A percentile compares a stretch with the other conserved stretches of the same genome.
phyloP scores from a whole-genome alignment of 2,888 invertebrate species.

The Sarcophaga subvicina region DNA sequence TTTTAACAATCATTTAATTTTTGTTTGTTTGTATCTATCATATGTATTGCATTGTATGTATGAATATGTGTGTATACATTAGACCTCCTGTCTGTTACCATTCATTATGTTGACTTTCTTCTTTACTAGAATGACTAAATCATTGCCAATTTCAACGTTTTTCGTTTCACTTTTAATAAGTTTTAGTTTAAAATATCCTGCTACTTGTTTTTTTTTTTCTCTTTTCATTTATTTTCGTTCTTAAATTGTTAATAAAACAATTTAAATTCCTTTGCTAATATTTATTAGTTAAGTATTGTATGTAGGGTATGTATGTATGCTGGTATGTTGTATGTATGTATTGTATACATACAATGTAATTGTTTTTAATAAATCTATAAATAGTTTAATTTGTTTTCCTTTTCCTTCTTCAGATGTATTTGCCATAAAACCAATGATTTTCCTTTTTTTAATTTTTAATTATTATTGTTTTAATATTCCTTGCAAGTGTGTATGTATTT shows the following conservation, averaged over 20 bases:
- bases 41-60: neutral
- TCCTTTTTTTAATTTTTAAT: conserved; percentile 1
- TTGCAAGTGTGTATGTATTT: conserved; percentile 30
- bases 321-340: neutral
- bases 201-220: neutral
- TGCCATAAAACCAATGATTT: conserved; percentile 21
- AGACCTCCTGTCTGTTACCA: no score
- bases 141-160: neutral
- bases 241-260: neutral
- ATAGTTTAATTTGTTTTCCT: no score
- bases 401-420: conserved; percentile 9
- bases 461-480: conserved; percentile 39
- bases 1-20: no score
- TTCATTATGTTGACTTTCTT: neutral
- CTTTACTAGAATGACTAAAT: neutral
- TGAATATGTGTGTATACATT: neutral
- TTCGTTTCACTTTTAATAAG: neutral
- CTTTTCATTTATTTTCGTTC: neutral
- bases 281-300: neutral
- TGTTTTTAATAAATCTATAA: no score
- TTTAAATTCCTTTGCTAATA: neutral
- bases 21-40: conserved; percentile 34
- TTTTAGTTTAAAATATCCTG: neutral
- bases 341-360: no score
- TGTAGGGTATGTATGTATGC: neutral